Evolutionary conservation across 2,888 invertebrate species (phyloP).

Genomic region (Archips crataeganus): DNA sequence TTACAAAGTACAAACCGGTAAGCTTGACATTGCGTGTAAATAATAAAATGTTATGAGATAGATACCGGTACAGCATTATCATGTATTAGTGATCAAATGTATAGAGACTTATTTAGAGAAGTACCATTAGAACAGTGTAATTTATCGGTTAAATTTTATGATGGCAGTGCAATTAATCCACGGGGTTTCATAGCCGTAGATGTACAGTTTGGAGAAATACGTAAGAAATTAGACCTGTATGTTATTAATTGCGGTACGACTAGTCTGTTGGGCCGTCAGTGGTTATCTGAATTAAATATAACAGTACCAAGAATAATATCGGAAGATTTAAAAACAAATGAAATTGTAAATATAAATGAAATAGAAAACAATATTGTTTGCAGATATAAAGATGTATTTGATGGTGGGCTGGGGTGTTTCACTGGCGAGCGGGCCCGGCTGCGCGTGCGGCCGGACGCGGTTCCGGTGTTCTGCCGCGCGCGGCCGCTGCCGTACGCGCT

Average conservation of each 20-base stretch:
- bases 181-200: background rate
- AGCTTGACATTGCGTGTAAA: background rate
- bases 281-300: slow-evolving; percentile 10
- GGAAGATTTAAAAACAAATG: background rate
- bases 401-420: slow-evolving; percentile 19
- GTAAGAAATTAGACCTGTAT: background rate
- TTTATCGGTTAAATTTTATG: background rate
- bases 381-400: slow-evolving; percentile 23
- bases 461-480: slow-evolving; percentile 2
- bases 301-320: background rate
- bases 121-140: slow-evolving; percentile 2
- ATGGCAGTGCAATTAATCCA: background rate
- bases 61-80: background rate
- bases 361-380: slow-evolving; percentile 1
- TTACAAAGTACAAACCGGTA: background rate
- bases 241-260: slow-evolving; percentile 11
- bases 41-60: background rate
- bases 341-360: background rate
- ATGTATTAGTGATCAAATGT: slow-evolving; percentile 2
- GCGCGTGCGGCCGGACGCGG: slow-evolving; percentile 21
- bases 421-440: slow-evolving; percentile 18
- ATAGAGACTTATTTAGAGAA: background rate
- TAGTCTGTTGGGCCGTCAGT: slow-evolving; percentile 9
- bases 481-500: slow-evolving; percentile 13
- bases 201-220: background rate